phyloP scores from a whole-genome alignment of 2,888 invertebrate genomes.

The Orchesellides sinensis region DNA sequence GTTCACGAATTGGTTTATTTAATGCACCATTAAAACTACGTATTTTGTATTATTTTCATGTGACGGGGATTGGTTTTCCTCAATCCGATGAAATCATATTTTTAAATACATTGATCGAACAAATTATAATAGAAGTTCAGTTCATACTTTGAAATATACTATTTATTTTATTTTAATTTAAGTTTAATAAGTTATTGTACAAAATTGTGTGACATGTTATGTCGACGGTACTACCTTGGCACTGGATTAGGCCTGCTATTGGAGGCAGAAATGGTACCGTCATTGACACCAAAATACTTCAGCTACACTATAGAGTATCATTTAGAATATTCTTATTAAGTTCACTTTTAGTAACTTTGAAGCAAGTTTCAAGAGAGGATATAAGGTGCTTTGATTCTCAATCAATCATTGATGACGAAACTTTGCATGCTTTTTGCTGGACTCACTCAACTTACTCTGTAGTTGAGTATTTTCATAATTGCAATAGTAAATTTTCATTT shows the following conservation, averaged over 20 bases:
- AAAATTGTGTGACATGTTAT: slow-evolving; percentile 12
- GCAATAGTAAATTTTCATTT: slow-evolving; percentile 13
- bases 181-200: too few species aligned
- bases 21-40: too few species aligned
- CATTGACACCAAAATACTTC: slow-evolving; percentile 52
- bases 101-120: too few species aligned
- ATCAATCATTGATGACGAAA: slow-evolving; percentile 27
- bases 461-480: slow-evolving; percentile 32
- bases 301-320: slow-evolving; percentile 48
- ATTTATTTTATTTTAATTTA: too few species aligned
- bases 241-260: slow-evolving; percentile 27
- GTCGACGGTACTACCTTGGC: slow-evolving; percentile 34
- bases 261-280: slow-evolving; percentile 12
- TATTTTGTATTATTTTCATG: too few species aligned
- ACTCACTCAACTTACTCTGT: slow-evolving; percentile 57
- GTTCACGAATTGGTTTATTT: too few species aligned
- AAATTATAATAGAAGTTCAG: too few species aligned
- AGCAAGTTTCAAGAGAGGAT: slow-evolving; percentile 41
- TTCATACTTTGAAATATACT: too few species aligned
- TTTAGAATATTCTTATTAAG: slow-evolving; percentile 42
- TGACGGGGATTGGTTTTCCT: too few species aligned
- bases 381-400: slow-evolving; percentile 44
- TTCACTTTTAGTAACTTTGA: slow-evolving; percentile 35
- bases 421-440: slow-evolving; percentile 51
- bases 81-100: too few species aligned